Conservation (phyloP, 92 coral and sea anemone genomes). For the Phenganax marumi region DNA sequence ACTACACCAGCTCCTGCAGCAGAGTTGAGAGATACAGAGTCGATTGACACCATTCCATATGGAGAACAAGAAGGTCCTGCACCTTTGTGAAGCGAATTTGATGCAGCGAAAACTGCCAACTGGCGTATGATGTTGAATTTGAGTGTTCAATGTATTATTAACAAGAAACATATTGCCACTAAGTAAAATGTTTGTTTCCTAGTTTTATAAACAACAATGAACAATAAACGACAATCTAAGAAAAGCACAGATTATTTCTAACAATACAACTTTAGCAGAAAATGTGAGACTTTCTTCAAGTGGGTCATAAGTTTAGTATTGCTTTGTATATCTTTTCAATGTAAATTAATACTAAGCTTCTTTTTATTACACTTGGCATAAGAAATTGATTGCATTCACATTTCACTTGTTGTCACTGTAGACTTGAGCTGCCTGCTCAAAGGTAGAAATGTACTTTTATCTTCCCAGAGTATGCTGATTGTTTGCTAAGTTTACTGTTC, state of each 20-base stretch:
- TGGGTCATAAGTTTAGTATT: no score
- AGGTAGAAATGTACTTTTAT: not conserved
- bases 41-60: slow-evolving; percentile 40
- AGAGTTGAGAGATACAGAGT: slow-evolving; percentile 11
- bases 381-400: no score
- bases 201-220: not conserved
- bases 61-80: not conserved
- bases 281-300: not conserved
- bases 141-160: not conserved
- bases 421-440: not conserved
- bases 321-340: no score
- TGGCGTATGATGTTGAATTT: slow-evolving; percentile 15
- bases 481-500: slow-evolving; percentile 43
- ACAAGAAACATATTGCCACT: not conserved
- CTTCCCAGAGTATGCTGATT: not conserved
- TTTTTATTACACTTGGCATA: no score
- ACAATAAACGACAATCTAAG: not conserved
- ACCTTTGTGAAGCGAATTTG: slow-evolving; percentile 11
- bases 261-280: no score
- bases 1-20: not conserved
- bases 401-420: no score
- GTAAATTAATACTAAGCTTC: no score
- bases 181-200: not conserved
- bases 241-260: no score
- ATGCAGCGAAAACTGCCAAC: slow-evolving; percentile 26